Percentiles rank a stretch among this genome's conserved stretches.
Conservation (phyloP, 2,797 vertebrate species). For the Numenius phaeopus region DNA sequence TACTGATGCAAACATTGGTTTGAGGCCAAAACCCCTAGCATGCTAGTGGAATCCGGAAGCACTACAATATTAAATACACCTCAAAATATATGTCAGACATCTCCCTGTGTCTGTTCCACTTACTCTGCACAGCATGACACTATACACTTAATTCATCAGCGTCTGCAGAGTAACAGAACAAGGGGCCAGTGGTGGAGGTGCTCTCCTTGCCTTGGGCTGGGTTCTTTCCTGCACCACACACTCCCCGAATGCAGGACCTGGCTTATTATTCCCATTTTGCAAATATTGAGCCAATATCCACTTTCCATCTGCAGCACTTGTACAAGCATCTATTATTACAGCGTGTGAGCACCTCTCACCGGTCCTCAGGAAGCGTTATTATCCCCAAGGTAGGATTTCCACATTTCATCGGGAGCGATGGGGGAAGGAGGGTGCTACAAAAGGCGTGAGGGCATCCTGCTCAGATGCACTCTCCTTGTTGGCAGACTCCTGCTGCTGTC, state of each 20-base stretch:
- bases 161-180: not conserved
- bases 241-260: accelerated
- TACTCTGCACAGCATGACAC: not conserved
- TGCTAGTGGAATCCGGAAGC: slow-evolving; percentile 59
- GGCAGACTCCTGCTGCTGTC: not conserved
- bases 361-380: not conserved
- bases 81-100: slow-evolving; percentile 60
- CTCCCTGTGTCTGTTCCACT: slow-evolving; percentile 25
- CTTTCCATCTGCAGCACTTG: slow-evolving; percentile 10
- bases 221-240: not conserved
- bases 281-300: not conserved
- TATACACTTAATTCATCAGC: not conserved
- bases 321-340: not conserved
- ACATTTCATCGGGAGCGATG: not conserved
- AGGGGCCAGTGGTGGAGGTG: not conserved
- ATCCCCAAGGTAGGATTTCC: not conserved
- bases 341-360: not conserved
- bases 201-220: not conserved
- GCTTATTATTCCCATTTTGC: slow-evolving; percentile 12
- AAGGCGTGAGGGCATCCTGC: not conserved
- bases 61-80: slow-evolving; percentile 47
- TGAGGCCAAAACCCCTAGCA: slow-evolving; percentile 54
- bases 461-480: not conserved
- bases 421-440: not conserved
- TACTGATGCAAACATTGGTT: slow-evolving; percentile 64